These are phyloP conservation scores for Pantherophis guttatus DNA, from an alignment of 2,113 vertebrate species.

Conservation along the genomic window DNA sequence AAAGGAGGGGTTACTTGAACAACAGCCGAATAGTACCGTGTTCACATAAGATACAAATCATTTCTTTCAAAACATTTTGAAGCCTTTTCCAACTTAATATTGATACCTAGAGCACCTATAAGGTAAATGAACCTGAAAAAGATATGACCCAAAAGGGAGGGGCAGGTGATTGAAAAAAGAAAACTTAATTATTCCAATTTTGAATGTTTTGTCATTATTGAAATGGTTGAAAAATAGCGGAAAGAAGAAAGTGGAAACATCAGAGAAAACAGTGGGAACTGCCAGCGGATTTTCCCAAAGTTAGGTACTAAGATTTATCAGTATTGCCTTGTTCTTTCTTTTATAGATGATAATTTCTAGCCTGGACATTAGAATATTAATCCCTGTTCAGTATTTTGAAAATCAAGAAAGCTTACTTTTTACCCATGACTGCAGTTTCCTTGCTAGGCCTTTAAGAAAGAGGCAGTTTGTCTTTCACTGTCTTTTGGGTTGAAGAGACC, in stretches of 20 bases:
- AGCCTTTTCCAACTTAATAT: not conserved
- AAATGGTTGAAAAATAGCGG: not conserved
- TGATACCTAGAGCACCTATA: not conserved
- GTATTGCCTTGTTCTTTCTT: not conserved
- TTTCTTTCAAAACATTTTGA: not conserved
- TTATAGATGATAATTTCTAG: not conserved
- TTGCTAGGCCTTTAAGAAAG: accelerated
- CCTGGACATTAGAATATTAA: not conserved
- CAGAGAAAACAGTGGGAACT: not conserved
- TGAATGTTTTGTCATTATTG: not conserved
- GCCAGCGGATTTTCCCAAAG: accelerated
- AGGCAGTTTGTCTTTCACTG: not conserved
- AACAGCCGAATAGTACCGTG: not conserved
- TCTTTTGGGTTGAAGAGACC: constrained; percentile 20
- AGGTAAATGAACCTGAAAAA: not conserved
- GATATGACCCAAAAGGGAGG: not conserved
- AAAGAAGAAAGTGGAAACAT: not conserved
- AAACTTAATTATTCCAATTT: not conserved
- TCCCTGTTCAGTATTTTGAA: not conserved
- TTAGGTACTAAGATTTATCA: not conserved
- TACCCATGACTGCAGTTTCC: not conserved
- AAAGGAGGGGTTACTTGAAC: not conserved
- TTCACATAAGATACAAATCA: not conserved
- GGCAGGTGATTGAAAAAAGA: not conserved
- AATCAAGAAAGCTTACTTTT: not conserved